Evolutionary conservation across 2,888 invertebrate genomes (phyloP).

Genomic region (Hirudinaria manillensis): DNA sequence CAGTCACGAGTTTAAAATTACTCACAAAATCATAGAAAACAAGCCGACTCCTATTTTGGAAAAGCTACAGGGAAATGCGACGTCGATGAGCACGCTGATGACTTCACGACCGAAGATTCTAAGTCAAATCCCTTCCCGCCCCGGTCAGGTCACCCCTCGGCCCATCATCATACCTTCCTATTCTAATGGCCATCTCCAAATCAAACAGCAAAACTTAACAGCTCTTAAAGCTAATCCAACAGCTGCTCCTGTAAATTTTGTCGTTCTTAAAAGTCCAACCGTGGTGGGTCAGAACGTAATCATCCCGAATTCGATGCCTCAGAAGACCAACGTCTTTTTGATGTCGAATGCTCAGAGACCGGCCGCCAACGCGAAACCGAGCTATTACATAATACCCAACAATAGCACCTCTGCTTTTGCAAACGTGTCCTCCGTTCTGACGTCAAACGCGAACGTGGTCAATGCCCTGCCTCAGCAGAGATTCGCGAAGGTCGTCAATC

Average conservation of each 20-base stretch:
- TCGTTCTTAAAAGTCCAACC: conserved; percentile 26
- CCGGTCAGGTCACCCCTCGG: conserved; percentile 5
- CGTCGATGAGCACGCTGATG: not conserved
- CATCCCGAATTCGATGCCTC: conserved; percentile 8
- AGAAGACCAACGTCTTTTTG: conserved; percentile 23
- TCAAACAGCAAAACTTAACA: not conserved
- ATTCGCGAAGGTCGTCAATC: not conserved
- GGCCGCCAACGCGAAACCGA: conserved; percentile 17
- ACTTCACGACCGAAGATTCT: not conserved
- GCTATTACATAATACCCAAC: conserved; percentile 24
- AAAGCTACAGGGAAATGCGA: conserved; percentile 23
- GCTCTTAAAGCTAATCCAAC: not conserved
- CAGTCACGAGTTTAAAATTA: too few species aligned
- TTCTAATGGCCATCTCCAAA: conserved; percentile 21
- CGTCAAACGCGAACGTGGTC: not conserved
- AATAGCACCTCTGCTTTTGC: conserved; percentile 6
- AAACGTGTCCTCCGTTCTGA: not conserved
- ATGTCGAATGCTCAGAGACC: conserved; percentile 21
- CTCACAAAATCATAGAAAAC: not conserved
- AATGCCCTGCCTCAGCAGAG: conserved; percentile 17
- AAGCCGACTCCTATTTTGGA: conserved; percentile 33
- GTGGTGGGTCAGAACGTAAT: conserved; percentile 24
- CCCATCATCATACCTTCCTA: conserved; percentile 25
- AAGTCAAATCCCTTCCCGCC: conserved; percentile 9
- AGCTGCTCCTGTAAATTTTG: conserved; percentile 8